These are phyloP conservation scores for Styela clava DNA, from an alignment of 23 tunicate genomes.

Conservation along the genomic window DNA sequence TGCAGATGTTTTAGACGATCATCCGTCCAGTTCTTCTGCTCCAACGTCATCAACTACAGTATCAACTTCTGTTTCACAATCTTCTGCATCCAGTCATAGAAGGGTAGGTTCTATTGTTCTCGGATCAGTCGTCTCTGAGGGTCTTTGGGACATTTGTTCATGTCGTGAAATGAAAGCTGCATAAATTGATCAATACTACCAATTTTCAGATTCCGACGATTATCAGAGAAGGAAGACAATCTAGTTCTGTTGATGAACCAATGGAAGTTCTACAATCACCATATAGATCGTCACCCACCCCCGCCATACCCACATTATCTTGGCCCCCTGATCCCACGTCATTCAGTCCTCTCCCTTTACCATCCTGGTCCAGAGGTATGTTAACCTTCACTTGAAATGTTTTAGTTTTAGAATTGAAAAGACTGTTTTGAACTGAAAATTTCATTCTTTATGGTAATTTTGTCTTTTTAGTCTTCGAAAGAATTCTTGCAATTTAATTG, in stretches of 20 bases:
- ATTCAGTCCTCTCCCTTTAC: neutral
- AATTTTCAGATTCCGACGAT: neutral
- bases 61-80: neutral
- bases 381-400: no score
- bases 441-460: no score
- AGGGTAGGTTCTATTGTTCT: neutral
- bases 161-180: no score
- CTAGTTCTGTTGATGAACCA: neutral
- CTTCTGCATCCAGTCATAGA: neutral
- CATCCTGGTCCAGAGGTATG: slow-evolving; percentile 8
- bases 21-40: neutral
- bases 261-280: neutral
- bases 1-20: slow-evolving; percentile 24
- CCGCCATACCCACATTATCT: slow-evolving; percentile 34
- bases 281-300: neutral
- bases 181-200: no score
- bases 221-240: neutral
- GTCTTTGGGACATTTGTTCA: no score
- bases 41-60: neutral
- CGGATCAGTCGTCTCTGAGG: no score
- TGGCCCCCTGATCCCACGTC: slow-evolving; percentile 72
- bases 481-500: no score
- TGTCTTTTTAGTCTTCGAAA: no score
- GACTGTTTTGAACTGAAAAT: no score
- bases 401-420: no score